These are phyloP conservation scores for Datnioides undecimradiatus DNA, from an alignment of 2,113 vertebrate genomes.

Conservation along the genomic window DNA sequence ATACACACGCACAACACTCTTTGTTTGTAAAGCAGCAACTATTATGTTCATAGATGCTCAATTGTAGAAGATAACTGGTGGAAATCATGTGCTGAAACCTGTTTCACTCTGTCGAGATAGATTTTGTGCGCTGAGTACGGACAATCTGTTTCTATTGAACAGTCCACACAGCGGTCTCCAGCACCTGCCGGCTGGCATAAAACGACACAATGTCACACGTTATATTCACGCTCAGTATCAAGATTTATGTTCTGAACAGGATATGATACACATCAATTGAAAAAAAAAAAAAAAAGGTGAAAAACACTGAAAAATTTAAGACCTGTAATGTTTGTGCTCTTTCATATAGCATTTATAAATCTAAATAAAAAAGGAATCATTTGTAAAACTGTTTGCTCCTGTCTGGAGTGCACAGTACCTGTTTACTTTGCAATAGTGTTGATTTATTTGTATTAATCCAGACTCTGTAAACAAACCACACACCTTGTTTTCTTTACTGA, in stretches of 20 bases:
- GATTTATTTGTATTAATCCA: neutral
- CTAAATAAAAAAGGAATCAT: neutral
- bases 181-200: conserved; percentile 83
- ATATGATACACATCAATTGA: neutral
- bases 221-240: neutral
- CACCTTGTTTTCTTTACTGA: conserved; percentile 85
- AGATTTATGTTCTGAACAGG: neutral
- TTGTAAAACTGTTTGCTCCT: neutral
- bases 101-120: conserved; percentile 84
- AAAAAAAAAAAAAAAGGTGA: neutral
- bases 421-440: neutral
- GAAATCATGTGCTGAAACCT: conserved; percentile 57
- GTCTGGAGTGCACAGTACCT: neutral
- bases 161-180: conserved; percentile 84
- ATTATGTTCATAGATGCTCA: neutral
- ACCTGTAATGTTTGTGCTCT: neutral
- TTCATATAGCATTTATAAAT: neutral
- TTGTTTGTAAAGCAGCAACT: neutral
- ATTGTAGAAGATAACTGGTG: neutral
- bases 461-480: neutral
- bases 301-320: neutral
- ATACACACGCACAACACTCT: neutral
- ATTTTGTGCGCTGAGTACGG: conserved; percentile 88
- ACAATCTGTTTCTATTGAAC: conserved; percentile 82
- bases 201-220: neutral